phyloP scores from a whole-genome alignment of 2,888 invertebrate genomes.

The Lepidonotus clava region DNA sequence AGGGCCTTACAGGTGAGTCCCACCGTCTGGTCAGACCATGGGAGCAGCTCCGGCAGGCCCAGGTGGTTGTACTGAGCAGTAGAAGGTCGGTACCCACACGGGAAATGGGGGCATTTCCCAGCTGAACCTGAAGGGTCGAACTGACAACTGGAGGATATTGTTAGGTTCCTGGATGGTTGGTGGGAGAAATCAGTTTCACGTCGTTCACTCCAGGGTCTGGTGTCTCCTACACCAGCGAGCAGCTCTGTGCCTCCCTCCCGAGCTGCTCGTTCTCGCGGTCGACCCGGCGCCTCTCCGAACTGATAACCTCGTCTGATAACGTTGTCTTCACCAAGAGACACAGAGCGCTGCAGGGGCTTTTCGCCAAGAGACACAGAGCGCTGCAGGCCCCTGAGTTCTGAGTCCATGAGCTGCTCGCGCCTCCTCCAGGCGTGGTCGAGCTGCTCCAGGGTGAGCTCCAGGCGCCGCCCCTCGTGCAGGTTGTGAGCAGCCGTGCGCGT shows the following conservation, averaged over 20 bases:
- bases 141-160: no score
- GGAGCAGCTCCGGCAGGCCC: not conserved
- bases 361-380: not conserved
- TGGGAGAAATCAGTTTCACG: no score
- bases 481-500: not conserved
- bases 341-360: no score
- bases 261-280: no score
- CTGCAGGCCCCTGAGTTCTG: not conserved
- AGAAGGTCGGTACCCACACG: not conserved
- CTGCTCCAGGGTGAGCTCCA: not conserved
- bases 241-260: no score
- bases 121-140: no score
- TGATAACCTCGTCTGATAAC: no score
- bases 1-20: not conserved
- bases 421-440: not conserved
- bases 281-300: no score
- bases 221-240: no score
- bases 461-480: not conserved
- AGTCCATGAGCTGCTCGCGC: not conserved
- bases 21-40: not conserved
- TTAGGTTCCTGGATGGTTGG: no score
- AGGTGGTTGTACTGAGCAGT: not conserved
- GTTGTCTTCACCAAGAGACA: no score
- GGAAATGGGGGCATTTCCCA: not conserved
- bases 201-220: no score